A percentile compares a stretch with the other conserved stretches of the same genome.
phyloP scores from a whole-genome alignment of 2,113 vertebrate species.

The Hemicordylus capensis region DNA sequence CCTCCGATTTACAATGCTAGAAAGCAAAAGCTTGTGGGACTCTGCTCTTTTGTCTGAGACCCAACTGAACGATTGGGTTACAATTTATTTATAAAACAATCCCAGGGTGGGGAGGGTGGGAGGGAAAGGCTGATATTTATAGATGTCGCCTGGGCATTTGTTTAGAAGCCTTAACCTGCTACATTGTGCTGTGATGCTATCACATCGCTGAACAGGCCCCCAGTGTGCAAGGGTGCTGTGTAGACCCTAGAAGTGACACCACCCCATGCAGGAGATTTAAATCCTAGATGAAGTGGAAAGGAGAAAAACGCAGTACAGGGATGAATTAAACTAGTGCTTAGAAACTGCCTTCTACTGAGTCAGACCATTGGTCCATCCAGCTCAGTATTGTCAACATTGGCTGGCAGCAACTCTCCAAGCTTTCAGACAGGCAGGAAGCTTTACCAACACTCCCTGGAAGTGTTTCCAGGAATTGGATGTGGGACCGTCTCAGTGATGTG shows the following conservation, averaged over 20 bases:
- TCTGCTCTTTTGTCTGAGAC: constrained; percentile 54
- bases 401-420: too few relatives aligned
- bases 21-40: constrained; percentile 38
- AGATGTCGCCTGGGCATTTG: constrained; percentile 6
- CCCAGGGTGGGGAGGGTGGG: neutral
- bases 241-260: neutral
- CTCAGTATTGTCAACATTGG: too few relatives aligned
- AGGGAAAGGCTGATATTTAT: constrained; percentile 33
- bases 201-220: neutral
- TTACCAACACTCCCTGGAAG: too few relatives aligned
- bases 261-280: neutral
- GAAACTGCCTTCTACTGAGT: too few relatives aligned
- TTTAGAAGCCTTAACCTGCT: neutral
- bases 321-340: too few relatives aligned
- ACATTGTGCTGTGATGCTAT: neutral
- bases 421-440: too few relatives aligned
- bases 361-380: too few relatives aligned
- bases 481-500: too few relatives aligned
- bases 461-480: too few relatives aligned
- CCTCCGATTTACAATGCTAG: constrained; percentile 22
- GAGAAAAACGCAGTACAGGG: neutral
- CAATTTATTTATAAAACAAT: constrained; percentile 13
- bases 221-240: neutral
- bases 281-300: neutral
- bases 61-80: neutral